A percentile compares a stretch with the other conserved stretches of the same genome.
phyloP scores from a whole-genome alignment of 2,113 vertebrate genomes.

The Corythoichthys intestinalis region DNA sequence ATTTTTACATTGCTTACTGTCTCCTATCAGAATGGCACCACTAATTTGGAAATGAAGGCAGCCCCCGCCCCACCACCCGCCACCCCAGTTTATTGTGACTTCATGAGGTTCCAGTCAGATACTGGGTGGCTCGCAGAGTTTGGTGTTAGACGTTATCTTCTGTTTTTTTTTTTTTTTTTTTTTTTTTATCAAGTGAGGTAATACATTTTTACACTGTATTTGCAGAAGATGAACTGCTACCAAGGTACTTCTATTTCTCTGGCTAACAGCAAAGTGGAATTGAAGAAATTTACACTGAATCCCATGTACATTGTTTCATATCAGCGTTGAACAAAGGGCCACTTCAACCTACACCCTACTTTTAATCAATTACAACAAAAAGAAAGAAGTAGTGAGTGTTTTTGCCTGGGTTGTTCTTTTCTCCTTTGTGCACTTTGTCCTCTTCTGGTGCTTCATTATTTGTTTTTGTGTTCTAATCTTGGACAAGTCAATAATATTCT shows the following conservation, averaged over 20 bases:
- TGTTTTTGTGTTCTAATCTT: constrained; percentile 80
- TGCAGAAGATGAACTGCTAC: not conserved
- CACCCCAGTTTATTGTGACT: too few species aligned
- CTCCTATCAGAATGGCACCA: too few species aligned
- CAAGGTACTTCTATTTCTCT: too few species aligned
- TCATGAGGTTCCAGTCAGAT: too few species aligned
- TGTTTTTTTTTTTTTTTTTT: not conserved
- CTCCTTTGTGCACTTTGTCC: constrained; percentile 70
- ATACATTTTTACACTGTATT: not conserved
- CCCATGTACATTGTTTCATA: constrained; percentile 45
- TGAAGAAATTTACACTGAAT: constrained; percentile 52
- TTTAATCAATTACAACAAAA: constrained; percentile 73
- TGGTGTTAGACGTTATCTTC: too few species aligned
- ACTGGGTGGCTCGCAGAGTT: too few species aligned
- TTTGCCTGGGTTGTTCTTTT: constrained; percentile 61
- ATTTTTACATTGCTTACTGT: too few species aligned
- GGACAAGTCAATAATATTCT: constrained; percentile 81
- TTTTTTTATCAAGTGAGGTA: not conserved
- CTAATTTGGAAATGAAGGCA: too few species aligned
- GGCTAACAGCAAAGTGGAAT: constrained; percentile 38
- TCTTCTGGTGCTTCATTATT: constrained; percentile 71
- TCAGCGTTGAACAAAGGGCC: constrained; percentile 40
- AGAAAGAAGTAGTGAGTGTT: constrained; percentile 38
- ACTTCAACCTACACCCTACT: constrained; percentile 57
- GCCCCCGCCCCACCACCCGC: too few species aligned